A percentile compares a stretch with the other conserved stretches of the same genome.
These are phyloP conservation scores for Thermophis baileyi DNA, from an alignment of 2,113 vertebrate genomes.

Conservation along the genomic window DNA sequence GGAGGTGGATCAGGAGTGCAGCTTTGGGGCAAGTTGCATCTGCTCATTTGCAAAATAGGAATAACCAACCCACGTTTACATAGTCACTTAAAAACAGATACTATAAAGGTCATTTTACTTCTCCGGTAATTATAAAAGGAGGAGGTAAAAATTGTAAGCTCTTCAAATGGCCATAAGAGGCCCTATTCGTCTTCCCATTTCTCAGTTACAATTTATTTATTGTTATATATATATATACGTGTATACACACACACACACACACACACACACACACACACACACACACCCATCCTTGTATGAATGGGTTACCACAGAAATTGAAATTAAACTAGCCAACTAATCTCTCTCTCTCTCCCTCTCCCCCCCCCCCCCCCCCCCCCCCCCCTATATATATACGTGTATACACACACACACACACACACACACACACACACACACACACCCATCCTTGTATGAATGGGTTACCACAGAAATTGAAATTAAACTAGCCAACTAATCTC, in stretches of 20 bases:
- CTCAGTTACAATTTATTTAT: not conserved
- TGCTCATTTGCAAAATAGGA: not conserved
- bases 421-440: too few relatives aligned
- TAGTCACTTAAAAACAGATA: not conserved
- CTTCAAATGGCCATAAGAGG: not conserved
- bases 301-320: not conserved
- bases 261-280: too few relatives aligned
- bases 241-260: too few relatives aligned
- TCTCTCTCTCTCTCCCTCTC: not conserved
- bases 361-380: accelerated
- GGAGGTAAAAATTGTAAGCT: not conserved
- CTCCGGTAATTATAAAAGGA: too few relatives aligned
- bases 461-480: not conserved
- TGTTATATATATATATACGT: too few relatives aligned
- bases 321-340: not conserved
- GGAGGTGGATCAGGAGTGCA: not conserved
- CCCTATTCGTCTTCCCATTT: not conserved
- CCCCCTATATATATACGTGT: too few relatives aligned
- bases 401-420: too few relatives aligned
- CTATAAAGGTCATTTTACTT: not conserved
- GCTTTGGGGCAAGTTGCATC: not conserved
- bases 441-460: not conserved
- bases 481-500: not conserved
- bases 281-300: too few relatives aligned
- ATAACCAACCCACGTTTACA: not conserved